Evolutionary conservation across 2,797 vertebrate species (phyloP).

Genomic region (Pangasius djambal): DNA sequence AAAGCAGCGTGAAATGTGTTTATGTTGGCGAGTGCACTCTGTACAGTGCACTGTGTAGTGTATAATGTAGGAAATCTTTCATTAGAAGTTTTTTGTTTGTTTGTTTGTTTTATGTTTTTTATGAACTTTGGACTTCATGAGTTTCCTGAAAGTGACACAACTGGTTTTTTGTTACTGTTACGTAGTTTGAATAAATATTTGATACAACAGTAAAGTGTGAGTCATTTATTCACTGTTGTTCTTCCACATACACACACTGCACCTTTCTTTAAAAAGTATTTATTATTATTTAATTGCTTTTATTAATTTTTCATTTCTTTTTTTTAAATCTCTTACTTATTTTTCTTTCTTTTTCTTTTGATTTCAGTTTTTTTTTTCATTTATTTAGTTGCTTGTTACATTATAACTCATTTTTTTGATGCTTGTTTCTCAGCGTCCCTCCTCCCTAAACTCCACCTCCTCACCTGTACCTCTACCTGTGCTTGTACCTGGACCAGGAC

Average conservation of each 20-base stretch:
- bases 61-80: background rate
- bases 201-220: background rate
- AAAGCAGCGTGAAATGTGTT: background rate
- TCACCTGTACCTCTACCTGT: background rate
- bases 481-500: fast-evolving
- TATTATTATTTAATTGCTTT: background rate
- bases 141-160: background rate
- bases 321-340: background rate
- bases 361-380: background rate
- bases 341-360: background rate
- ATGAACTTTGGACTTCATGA: background rate
- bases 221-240: background rate
- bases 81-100: background rate
- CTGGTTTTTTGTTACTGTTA: background rate
- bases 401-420: background rate
- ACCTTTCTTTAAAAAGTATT: background rate
- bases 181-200: constrained; percentile 17
- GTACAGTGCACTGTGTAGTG: background rate
- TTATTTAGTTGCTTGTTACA: background rate
- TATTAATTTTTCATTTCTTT: background rate
- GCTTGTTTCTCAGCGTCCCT: background rate
- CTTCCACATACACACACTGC: background rate
- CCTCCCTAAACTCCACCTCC: background rate
- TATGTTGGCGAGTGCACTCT: background rate
- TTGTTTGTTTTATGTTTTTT: background rate